Evolutionary conservation across 2,113 vertebrate genomes (phyloP).

Genomic region (Peromyscus polionotus): DNA sequence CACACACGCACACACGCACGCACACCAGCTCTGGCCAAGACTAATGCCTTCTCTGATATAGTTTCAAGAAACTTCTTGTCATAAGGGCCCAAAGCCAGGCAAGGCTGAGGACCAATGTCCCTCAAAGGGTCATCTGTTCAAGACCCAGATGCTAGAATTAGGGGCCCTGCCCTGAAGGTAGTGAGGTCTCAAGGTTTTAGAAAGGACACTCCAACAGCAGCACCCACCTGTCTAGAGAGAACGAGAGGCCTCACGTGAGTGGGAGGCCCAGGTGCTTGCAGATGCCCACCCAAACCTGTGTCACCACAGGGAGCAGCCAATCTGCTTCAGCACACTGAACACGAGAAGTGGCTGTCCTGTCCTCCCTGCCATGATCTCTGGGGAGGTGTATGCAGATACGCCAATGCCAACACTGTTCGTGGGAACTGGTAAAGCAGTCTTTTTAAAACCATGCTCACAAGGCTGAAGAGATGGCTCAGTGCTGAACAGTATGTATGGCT

Average conservation of each 20-base stretch:
- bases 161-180: background rate
- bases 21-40: background rate
- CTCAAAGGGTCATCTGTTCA: background rate
- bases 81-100: background rate
- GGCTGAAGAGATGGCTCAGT: background rate
- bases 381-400: background rate
- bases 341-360: background rate
- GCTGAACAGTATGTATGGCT: background rate
- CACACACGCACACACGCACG: background rate
- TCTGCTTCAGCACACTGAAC: background rate
- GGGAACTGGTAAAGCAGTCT: background rate
- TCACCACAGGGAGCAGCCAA: accelerated
- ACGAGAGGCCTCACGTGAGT: background rate
- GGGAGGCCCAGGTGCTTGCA: background rate
- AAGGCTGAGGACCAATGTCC: background rate
- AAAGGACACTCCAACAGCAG: background rate
- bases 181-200: background rate
- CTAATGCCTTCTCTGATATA: background rate
- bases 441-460: background rate
- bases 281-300: background rate
- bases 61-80: background rate
- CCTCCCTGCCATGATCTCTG: background rate
- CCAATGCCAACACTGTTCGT: background rate
- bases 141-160: background rate
- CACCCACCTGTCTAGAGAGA: background rate